Percentiles rank a stretch among this genome's conserved stretches.
phyloP scores from a whole-genome alignment of 2,888 invertebrate species.

The Cantharis flavilabris region DNA sequence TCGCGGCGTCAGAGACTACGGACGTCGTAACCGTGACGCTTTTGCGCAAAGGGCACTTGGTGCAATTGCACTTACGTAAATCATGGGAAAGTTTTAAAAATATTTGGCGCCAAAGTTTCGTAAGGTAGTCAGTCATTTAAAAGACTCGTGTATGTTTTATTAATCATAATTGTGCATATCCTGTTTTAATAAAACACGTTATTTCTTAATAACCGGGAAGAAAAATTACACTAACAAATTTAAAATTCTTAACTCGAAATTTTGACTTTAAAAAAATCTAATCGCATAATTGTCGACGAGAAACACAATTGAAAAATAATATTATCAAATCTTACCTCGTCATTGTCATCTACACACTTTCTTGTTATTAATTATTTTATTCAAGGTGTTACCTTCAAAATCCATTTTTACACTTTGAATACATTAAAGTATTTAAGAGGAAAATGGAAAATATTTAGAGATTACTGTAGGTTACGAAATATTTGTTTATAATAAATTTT shows the following conservation, averaged over 20 bases:
- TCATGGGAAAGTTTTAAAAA: neutral
- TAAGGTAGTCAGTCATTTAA: slow-evolving; percentile 1
- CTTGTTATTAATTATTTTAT: slow-evolving; percentile 42
- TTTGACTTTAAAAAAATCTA: neutral
- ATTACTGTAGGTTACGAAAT: slow-evolving; percentile 3
- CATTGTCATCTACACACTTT: slow-evolving; percentile 53
- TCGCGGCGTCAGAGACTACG: slow-evolving; percentile 14
- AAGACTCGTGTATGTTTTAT: slow-evolving; percentile 38
- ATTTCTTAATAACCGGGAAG: slow-evolving; percentile 15
- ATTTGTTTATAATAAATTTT: slow-evolving; percentile 31
- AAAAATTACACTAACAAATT: slow-evolving; percentile 18
- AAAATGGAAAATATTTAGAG: neutral
- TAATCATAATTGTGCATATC: slow-evolving; percentile 50
- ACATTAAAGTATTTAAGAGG: slow-evolving; percentile 39
- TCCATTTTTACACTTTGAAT: slow-evolving; percentile 45
- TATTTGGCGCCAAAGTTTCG: slow-evolving; percentile 39
- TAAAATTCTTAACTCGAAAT: slow-evolving; percentile 5
- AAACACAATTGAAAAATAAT: neutral
- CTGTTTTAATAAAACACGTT: slow-evolving; percentile 35
- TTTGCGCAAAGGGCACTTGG: slow-evolving; percentile 13
- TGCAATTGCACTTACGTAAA: neutral
- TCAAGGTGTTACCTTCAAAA: slow-evolving; percentile 41
- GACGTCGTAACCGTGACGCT: slow-evolving; percentile 13
- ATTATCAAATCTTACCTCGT: slow-evolving; percentile 43
- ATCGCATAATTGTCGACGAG: neutral